Evolutionary conservation across 2,797 vertebrate genomes (phyloP), one percentile per base, ranked within the genome.

Genomic region (Pangasius larnaudii): DNA sequence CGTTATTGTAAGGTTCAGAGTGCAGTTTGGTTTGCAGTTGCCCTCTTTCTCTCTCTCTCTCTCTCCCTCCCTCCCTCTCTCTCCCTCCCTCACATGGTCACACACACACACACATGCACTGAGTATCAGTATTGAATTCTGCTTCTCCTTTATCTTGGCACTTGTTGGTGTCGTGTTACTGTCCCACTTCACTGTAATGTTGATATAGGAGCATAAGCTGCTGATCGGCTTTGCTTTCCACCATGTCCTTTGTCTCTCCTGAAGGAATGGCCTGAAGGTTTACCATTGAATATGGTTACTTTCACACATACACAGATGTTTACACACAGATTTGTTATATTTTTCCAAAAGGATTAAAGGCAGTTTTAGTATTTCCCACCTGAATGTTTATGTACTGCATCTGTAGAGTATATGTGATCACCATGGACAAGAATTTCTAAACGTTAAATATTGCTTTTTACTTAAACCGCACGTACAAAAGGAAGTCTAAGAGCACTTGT

Each of bases 101-200:
- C 51, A 58, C 53, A 80, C 78, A 56, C 6, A 33, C 78, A 75
- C 2, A 42, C 87, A 87, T 63, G 63, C 19, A 46, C 83, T 46
- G 46, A 46, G 46, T 46, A 46, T 1, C 53, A 75, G 90, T 92
- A 91, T 94, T 92, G 84, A 90, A 92, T 95, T 91, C 92, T 91
- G 85, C 89, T 89, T 89, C 79, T 89, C 86, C 88, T 72, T 90
- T 89, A 92, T 90, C 84, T 81, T 72, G 58, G 89, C 87, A 91
- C 86, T 1, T 5, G 78, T 74, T 74, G 92, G 95, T 94, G 90
- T 95, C 92, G 1, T 63, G 90, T 96, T 95, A 93, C 95, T 87
- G 36, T 81, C 87, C 90, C 88, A 63, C 90, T 91, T 90, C 78
- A 85, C 87, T 88, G 89, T 90, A 78, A 78, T 91, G 91, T 91